phyloP scores from a whole-genome alignment of 2,797 vertebrate species.

The Myotis pilosus region DNA sequence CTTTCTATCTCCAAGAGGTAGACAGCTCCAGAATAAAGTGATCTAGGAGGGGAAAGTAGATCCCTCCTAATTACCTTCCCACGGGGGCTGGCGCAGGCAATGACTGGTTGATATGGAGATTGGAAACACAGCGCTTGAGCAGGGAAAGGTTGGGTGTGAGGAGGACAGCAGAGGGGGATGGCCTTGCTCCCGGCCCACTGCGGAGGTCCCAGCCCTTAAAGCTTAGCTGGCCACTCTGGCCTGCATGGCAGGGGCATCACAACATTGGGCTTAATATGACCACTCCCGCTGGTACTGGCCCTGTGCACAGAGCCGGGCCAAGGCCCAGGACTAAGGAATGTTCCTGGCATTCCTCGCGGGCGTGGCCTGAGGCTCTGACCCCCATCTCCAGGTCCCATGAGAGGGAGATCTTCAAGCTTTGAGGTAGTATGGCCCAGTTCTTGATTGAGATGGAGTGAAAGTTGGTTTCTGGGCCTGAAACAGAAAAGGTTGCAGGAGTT shows the following conservation, averaged over 20 bases:
- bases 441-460: conserved; percentile 76
- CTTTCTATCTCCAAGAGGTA: background rate
- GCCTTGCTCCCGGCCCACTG: background rate
- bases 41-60: background rate
- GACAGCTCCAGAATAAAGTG: background rate
- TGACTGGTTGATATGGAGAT: background rate
- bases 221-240: background rate
- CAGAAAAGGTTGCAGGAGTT: conserved; percentile 70
- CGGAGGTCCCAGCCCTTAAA: background rate
- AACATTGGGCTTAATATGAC: conserved; percentile 65
- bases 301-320: background rate
- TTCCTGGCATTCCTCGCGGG: conserved; percentile 68
- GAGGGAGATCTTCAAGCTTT: conserved; percentile 30
- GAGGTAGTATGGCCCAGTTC: conserved; percentile 62
- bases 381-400: conserved; percentile 43
- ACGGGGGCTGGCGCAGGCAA: background rate
- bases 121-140: background rate
- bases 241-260: background rate
- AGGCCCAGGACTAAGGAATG: background rate
- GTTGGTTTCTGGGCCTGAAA: conserved; percentile 73
- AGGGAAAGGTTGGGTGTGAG: background rate
- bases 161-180: background rate
- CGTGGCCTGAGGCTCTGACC: conserved; percentile 17
- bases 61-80: background rate
- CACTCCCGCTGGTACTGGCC: background rate